Evolutionary conservation across 1,140 invertebrate genomes (phyloP).

Genomic region (Halictus rubicundus): DNA sequence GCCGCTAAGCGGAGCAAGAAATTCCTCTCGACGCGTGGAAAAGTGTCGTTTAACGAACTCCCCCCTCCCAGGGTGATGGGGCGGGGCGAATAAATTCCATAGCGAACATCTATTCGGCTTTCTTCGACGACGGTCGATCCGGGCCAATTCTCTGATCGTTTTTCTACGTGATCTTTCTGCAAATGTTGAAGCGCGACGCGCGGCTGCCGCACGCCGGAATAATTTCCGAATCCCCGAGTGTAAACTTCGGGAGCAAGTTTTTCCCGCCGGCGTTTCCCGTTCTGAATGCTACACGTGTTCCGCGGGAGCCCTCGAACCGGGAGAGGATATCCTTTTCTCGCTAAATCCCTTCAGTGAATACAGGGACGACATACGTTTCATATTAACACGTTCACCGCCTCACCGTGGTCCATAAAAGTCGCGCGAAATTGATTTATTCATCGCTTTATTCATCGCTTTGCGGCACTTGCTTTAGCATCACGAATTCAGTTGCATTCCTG

Average conservation of each 20-base stretch:
- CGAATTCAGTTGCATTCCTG: too few species aligned
- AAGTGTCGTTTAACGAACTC: not conserved
- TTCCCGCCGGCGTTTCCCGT: slow-evolving; percentile 1
- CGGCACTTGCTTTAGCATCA: too few species aligned
- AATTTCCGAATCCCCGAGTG: slow-evolving; percentile 30
- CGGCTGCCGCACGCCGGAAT: slow-evolving; percentile 23
- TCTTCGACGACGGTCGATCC: not conserved
- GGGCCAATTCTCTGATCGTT: slow-evolving; percentile 21
- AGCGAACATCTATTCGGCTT: slow-evolving; percentile 12
- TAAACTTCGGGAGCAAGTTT: slow-evolving; percentile 19
- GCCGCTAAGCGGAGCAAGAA: not conserved
- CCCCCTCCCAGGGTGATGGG: too few species aligned
- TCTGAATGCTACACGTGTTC: not conserved
- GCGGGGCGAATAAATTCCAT: slow-evolving; percentile 20
- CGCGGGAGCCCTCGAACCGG: not conserved
- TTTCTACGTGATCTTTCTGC: slow-evolving; percentile 32
- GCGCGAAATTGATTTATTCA: too few species aligned
- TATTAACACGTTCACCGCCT: too few species aligned
- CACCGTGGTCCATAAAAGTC: too few species aligned
- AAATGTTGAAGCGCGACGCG: slow-evolving; percentile 1
- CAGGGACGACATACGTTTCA: too few species aligned
- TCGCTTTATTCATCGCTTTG: too few species aligned
- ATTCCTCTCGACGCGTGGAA: not conserved
- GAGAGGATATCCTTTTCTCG: not conserved
- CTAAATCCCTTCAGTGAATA: not conserved